Evolutionary conservation across 2,113 vertebrate genomes (phyloP), one percentile per base, ranked within the genome.

Genomic region (Fulica atra): DNA sequence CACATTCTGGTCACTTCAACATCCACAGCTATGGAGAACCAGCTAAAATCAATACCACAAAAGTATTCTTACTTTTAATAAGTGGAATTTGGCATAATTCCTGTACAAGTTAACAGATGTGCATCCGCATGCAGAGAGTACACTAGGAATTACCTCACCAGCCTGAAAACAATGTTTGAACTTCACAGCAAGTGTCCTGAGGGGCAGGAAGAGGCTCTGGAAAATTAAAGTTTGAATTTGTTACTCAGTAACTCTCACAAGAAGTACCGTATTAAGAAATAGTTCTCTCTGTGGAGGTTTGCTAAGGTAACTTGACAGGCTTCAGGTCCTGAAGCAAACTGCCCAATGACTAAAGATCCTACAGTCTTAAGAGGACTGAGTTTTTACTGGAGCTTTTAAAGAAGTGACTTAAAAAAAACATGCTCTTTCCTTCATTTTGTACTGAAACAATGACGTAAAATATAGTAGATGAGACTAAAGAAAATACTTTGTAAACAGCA

Each of bases 141-240:
- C 57, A 65, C 53, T 76, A 91, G 73, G 61, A 96, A 94, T 89
- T 96, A 96, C 91, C 89, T 95, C 94, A 95, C 17, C 54, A 72
- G 63, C 11, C 66, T 60, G 38, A 94, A 96, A 97, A 97, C 92
- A 81, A 38, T 48, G 81, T 86, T 93, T 97, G 83, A 94, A 88
- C 46, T 86, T 80, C 82, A 87, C 79, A 96, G 70, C 35, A 81
- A 88, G 56, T 84, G 50, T 68, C 81, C 84, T 63, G 46, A 88
- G n/a, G 59, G 40, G 46, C 87, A 97, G 93, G 90, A 97, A 95
- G 66, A 64, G 20, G 38, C 71, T 93, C 42, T 92, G 89, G 63
- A 89, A 96, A 96, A 89, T 46, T 84, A 35, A 84, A 84, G 25
- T 26, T 57, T 7, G 10, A 71, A 40, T 64, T 91, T 0, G 0